Base-by-base conservation (phyloP, 2,888 invertebrate species). In the Drosophila paranaensis region DNA sequence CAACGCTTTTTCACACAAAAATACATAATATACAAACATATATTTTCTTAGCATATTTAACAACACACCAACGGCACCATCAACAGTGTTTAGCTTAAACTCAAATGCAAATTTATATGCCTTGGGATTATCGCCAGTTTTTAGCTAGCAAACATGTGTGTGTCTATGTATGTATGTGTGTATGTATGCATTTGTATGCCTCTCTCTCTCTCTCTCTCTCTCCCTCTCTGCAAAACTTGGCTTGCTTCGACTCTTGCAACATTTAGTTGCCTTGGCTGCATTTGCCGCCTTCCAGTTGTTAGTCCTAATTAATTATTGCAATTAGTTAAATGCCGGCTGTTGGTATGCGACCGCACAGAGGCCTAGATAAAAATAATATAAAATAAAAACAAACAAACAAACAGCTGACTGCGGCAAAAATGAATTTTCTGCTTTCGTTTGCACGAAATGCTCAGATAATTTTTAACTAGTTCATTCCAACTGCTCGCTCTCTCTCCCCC, bases 271-370 rank as follows among this genome's bases (percentile, higher is more conserved):
- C 40, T 56, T 77, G 73, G 77, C 57, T 77, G 56, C 73, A 60
- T 54, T 61, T 25, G 65, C 72, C 69, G 65, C 69, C 77, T 74
- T 66, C 46, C 62, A 48, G 87, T 83, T 81, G 87, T 84, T 87
- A 87, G 83, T 84, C 82, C 73, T 87, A 83, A 84, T 84, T 84
- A 84, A 87, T 84, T 84, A 87, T 87, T 80, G 84, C 82, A 84
- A 84, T 84, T 84, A 87, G 87, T 84, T 84, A 84, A 84, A 87
- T 81, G 83, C 83, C 82, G 79, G 65, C 79, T 39, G 46, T 45
- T 40, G 42, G 56, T 33, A 60, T 51, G 74, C 56, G 39, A 54
- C 40, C 42, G 8, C 16, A 40, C 39, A 14, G 56, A 70, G 66
- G 71, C 60, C 58, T 64, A 87, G 84, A 84, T 80, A 86, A 16